Percentiles rank a stretch among this genome's conserved stretches.
Conservation (phyloP, 2,113 vertebrate species). For the Progne subis region DNA sequence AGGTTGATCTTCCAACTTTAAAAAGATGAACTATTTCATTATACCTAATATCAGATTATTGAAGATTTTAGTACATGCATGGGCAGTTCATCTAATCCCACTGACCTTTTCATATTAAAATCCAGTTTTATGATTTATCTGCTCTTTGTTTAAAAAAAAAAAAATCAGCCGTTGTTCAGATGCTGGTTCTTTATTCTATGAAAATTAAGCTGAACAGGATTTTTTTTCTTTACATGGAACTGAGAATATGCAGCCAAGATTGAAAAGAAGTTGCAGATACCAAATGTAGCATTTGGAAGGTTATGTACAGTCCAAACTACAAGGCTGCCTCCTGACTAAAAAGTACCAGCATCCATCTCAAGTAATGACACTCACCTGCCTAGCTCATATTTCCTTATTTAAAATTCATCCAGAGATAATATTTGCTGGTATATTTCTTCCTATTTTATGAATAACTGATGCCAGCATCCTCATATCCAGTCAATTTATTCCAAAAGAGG, state of each 20-base stretch:
- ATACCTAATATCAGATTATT: constrained; percentile 56
- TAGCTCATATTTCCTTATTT: not conserved
- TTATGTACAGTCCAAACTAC: not conserved
- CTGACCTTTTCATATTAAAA: constrained; percentile 63
- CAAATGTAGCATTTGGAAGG: not conserved
- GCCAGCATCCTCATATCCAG: not conserved
- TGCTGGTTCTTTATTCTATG: not conserved
- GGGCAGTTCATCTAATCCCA: constrained; percentile 49
- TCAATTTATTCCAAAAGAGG: not conserved
- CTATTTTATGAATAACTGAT: not conserved
- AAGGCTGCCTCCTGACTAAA: not conserved
- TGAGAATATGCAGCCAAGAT: not conserved
- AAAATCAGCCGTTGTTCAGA: not conserved
- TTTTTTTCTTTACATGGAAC: not conserved
- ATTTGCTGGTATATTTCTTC: not conserved
- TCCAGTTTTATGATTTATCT: constrained; percentile 33
- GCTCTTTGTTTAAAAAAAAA: not conserved
- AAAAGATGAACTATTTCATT: constrained; percentile 56
- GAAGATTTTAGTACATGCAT: constrained; percentile 10
- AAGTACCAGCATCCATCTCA: not conserved
- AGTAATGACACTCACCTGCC: not conserved
- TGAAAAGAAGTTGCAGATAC: rapidly evolving
- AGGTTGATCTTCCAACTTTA: constrained; percentile 37
- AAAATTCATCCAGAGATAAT: not conserved
- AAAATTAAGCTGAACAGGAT: not conserved